Percentiles rank a stretch among this genome's conserved stretches.
phyloP scores from a whole-genome alignment of 2,797 vertebrate species.

The Onychomys torridus region DNA sequence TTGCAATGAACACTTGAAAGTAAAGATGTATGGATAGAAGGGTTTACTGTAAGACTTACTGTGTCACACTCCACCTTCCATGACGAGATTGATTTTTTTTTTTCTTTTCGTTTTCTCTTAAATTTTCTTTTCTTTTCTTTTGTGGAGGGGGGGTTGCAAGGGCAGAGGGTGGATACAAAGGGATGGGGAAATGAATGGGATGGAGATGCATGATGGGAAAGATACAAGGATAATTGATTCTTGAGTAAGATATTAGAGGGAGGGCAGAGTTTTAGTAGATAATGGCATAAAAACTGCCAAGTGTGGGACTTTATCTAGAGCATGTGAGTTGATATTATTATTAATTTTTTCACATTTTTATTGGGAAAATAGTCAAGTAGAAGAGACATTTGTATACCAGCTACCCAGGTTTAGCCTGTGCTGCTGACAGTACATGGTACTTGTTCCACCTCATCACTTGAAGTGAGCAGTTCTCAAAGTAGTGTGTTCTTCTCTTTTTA shows the following conservation, averaged over 20 bases:
- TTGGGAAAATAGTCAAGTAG: slow-evolving; percentile 18
- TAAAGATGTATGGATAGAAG: neutral
- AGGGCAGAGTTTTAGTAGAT: neutral
- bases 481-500: slow-evolving; percentile 10
- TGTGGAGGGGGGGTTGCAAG: neutral
- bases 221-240: neutral
- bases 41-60: neutral
- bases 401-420: neutral
- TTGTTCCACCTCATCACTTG: neutral
- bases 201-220: neutral
- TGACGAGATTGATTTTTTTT: neutral
- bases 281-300: neutral
- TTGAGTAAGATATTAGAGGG: neutral
- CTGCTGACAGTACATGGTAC: neutral
- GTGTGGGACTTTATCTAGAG: neutral
- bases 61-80: too few relatives aligned
- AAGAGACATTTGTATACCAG: neutral
- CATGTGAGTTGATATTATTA: neutral
- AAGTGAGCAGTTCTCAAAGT: neutral
- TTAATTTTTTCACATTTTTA: slow-evolving; percentile 16
- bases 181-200: neutral
- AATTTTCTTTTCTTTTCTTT: neutral
- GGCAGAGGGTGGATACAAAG: neutral
- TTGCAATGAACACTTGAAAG: neutral
- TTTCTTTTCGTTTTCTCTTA: neutral